Conservation (phyloP, 64 coral and sea anemone species). For the Anthopleura sola region DNA sequence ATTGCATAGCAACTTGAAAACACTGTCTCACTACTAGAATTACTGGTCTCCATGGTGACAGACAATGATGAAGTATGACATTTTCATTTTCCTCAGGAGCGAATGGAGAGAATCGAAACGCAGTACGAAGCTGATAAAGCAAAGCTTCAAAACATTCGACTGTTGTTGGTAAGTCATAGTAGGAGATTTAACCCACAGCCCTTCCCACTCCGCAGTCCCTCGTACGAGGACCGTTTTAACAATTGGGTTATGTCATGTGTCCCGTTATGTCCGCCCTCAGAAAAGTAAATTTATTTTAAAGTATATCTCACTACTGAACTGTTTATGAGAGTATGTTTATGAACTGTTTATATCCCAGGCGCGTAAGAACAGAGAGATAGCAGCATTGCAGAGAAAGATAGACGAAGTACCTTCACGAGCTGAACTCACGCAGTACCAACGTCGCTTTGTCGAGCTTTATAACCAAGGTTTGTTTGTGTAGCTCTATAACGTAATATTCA, state of each 20-base stretch:
- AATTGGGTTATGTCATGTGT: too few species aligned
- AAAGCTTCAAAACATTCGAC: slow-evolving; percentile 90
- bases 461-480: slow-evolving; percentile 98
- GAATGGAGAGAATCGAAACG: slow-evolving; percentile 67
- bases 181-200: too few species aligned
- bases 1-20: too few species aligned
- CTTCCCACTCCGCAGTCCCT: too few species aligned
- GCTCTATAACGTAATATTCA: neutral
- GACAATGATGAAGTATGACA: neutral
- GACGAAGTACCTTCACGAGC: slow-evolving; percentile 95
- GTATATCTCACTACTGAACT: too few species aligned
- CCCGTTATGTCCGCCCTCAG: too few species aligned
- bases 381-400: slow-evolving; percentile 88
- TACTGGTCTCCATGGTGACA: neutral
- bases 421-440: slow-evolving; percentile 94
- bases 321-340: too few species aligned
- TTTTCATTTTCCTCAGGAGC: slow-evolving; percentile 59
- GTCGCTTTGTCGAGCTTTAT: slow-evolving; percentile 92
- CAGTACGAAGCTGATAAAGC: slow-evolving; percentile 92
- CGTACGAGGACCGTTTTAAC: too few species aligned
- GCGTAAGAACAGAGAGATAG: slow-evolving; percentile 95
- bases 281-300: too few species aligned
- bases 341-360: slow-evolving; percentile 43
- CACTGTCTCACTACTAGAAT: neutral
- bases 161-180: slow-evolving; percentile 65